Base-by-base conservation (phyloP, 2,797 vertebrate species). In the Sebastes matsubarae region DNA sequence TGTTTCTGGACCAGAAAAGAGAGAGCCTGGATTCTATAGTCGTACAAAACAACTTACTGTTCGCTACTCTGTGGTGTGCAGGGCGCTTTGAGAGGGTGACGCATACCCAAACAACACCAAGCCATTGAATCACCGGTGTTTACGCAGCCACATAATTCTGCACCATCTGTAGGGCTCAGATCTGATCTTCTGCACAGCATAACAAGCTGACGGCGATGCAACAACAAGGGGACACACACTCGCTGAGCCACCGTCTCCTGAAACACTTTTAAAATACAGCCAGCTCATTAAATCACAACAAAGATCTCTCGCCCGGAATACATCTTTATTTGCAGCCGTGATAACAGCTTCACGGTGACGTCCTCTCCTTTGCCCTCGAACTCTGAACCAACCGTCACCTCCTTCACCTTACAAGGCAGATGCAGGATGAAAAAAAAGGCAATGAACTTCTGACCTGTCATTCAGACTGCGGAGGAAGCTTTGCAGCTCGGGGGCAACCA, bases 401-500 rank as follows among this genome's bases (percentile, higher is more conserved):
- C 88, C 86, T 82, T 92, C 89, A 90, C 92, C 92, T 93, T 87
- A 87, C 84, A 73, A 85, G 92, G 90, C 92, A 92, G 93, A 93
- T 90, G 88, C 83, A 68, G 83, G 85, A 81, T 85, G 84, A 82
- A 84, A 85, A 90, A 91, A 85, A 92, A 94, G 95, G 94, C 94
- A 95, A 92, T 96, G 95, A 96, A 96, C 96, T 96, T 96, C 95
- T 96, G 96, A 96, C 95, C 95, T 93, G 92, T 94, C 90, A 89
- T 92, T 93, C 91, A 95, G 92, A 92, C 87, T 75, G 88, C 81
- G 84, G 90, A 92, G 95, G 93, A 95, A 95, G 91, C 93, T 85
- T 77, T 93, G 90, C 92, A 92, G 89, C 93, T 92, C n/a, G 87
- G 91, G 95, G 95, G 94, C 95, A 96, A 93, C 89, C 85, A 93